A percentile compares a stretch with the other conserved stretches of the same genome.
Conservation (phyloP, 2,113 vertebrate genomes). For the Corydoras sp. region DNA sequence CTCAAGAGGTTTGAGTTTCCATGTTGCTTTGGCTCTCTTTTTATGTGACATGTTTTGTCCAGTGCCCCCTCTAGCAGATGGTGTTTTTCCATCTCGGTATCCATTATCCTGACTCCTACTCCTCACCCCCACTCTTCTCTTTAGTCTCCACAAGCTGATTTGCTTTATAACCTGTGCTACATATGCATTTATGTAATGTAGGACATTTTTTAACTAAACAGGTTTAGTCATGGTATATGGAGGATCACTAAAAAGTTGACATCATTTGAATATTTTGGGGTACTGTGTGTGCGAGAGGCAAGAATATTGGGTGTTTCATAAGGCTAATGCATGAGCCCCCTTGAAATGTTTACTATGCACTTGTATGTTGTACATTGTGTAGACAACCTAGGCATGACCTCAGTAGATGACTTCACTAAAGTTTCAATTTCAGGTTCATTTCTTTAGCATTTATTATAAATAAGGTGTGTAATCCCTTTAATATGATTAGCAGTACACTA, state of each 20-base stretch:
- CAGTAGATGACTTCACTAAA: conserved; percentile 11
- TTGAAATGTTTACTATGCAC: conserved; percentile 42
- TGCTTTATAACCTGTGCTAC: no score
- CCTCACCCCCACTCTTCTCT: background rate
- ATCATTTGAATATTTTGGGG: no score
- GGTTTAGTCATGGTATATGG: no score
- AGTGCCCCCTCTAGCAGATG: conserved; percentile 16
- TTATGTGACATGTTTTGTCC: conserved; percentile 7
- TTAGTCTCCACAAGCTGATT: background rate
- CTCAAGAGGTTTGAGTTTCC: background rate
- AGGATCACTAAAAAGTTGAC: no score
- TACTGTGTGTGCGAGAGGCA: no score
- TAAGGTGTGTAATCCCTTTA: conserved; percentile 12
- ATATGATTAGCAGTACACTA: background rate
- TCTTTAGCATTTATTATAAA: background rate
- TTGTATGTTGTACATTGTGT: conserved; percentile 23
- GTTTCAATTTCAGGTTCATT: conserved; percentile 24
- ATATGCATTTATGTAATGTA: no score
- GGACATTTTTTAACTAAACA: no score
- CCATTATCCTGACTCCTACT: conserved; percentile 11
- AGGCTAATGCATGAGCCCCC: conserved; percentile 39
- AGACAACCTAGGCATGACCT: conserved; percentile 4
- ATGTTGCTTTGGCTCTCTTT: background rate
- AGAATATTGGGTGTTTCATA: conserved; percentile 29
- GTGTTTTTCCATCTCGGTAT: conserved; percentile 1